phyloP scores from a whole-genome alignment of 2,888 invertebrate species.

The Drosophila melanosoma region DNA sequence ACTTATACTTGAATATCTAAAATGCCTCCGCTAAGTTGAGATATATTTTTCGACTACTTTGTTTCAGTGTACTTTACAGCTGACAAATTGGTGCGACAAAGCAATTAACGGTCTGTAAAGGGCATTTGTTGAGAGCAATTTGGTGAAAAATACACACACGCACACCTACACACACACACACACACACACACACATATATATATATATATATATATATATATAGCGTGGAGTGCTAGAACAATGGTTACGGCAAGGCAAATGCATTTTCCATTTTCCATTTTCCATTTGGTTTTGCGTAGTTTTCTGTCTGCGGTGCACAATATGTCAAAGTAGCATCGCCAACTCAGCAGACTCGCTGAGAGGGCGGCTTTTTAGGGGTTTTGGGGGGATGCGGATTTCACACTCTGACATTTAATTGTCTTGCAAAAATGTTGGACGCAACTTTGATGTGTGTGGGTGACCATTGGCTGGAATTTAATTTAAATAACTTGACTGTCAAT shows the following conservation, averaged over 20 bases:
- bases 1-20: too few relatives aligned
- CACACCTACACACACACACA: background rate
- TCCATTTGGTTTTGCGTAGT: constrained; percentile 24
- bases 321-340: constrained; percentile 39
- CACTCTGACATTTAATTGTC: constrained; percentile 75
- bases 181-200: too few relatives aligned
- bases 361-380: background rate
- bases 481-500: constrained; percentile 68
- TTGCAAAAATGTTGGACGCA: constrained; percentile 48
- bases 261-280: constrained; percentile 38
- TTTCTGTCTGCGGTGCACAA: constrained; percentile 37
- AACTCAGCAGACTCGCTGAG: constrained; percentile 9
- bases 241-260: constrained; percentile 16
- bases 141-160: constrained; percentile 18
- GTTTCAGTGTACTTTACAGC: constrained; percentile 12
- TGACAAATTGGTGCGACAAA: constrained; percentile 69
- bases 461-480: constrained; percentile 70
- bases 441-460: constrained; percentile 48
- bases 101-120: constrained; percentile 69
- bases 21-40: background rate
- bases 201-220: background rate
- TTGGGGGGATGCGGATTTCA: background rate
- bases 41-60: constrained; percentile 13
- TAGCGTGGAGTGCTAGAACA: constrained; percentile 8
- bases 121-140: constrained; percentile 42